Evolutionary conservation across 2,113 vertebrate species (phyloP).

Genomic region (Notechis scutatus): DNA sequence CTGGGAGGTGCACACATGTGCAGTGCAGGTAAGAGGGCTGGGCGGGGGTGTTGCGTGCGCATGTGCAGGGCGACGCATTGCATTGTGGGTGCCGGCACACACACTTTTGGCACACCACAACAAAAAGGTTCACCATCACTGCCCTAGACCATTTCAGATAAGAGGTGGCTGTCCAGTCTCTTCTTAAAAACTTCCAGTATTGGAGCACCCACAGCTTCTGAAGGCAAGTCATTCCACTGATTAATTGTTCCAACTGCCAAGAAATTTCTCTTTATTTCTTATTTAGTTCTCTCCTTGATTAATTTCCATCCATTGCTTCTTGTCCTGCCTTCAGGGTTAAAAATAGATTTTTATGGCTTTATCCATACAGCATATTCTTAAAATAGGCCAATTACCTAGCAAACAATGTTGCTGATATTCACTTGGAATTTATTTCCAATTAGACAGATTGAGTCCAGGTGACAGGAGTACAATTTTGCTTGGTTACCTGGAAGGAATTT

Average conservation of each 20-base stretch:
- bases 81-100: no score
- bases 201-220: neutral
- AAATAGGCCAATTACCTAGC: neutral
- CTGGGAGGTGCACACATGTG: no score
- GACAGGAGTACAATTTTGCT: neutral
- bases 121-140: no score
- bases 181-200: neutral
- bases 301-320: neutral
- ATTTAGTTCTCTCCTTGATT: neutral
- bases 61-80: no score
- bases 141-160: neutral
- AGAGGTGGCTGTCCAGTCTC: neutral
- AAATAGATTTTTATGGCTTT: neutral
- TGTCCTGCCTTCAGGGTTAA: neutral
- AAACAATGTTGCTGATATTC: neutral
- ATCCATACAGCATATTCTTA: neutral
- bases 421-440: neutral
- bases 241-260: neutral
- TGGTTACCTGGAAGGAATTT: neutral
- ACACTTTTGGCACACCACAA: no score
- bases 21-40: no score
- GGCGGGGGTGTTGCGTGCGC: no score
- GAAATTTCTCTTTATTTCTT: neutral
- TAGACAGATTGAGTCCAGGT: neutral
- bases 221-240: neutral